These are phyloP conservation scores for Leptopilina myrica DNA, from an alignment of 2,888 invertebrate species.

Conservation along the genomic window DNA sequence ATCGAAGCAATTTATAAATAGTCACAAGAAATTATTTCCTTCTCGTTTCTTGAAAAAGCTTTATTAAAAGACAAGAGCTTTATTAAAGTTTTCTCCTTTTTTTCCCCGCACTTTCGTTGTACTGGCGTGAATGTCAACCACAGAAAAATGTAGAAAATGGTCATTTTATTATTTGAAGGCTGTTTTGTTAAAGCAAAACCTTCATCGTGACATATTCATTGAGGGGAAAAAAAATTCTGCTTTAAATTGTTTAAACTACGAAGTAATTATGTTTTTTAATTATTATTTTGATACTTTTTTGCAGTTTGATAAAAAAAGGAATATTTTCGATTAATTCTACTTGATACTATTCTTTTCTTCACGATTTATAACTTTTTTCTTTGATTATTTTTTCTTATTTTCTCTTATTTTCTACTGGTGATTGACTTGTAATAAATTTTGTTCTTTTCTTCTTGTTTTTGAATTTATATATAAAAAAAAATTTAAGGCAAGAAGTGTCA, in stretches of 20 bases:
- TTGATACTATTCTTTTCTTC: too few relatives aligned
- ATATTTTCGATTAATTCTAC: too few relatives aligned
- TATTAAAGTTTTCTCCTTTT: slow-evolving; percentile 3
- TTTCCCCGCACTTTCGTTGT: neutral
- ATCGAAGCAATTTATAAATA: neutral
- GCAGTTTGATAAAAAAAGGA: too few relatives aligned
- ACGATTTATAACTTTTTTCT: too few relatives aligned
- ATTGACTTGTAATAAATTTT: neutral
- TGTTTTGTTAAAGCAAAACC: neutral
- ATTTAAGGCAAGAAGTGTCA: neutral
- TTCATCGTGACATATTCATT: neutral
- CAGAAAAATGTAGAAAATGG: slow-evolving; percentile 30
- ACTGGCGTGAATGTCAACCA: slow-evolving; percentile 10
- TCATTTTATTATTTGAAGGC: slow-evolving; percentile 20
- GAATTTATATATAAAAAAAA: neutral
- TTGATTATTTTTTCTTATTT: too few relatives aligned
- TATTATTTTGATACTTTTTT: too few relatives aligned
- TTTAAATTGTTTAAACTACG: neutral
- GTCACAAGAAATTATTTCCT: slow-evolving; percentile 1
- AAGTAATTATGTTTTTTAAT: neutral
- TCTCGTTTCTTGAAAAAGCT: slow-evolving; percentile 17
- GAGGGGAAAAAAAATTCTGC: neutral
- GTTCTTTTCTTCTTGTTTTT: neutral
- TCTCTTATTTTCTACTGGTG: too few relatives aligned
- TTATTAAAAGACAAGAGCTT: neutral